phyloP scores from a whole-genome alignment of 2,113 vertebrate species.

The Alosa alosa region DNA sequence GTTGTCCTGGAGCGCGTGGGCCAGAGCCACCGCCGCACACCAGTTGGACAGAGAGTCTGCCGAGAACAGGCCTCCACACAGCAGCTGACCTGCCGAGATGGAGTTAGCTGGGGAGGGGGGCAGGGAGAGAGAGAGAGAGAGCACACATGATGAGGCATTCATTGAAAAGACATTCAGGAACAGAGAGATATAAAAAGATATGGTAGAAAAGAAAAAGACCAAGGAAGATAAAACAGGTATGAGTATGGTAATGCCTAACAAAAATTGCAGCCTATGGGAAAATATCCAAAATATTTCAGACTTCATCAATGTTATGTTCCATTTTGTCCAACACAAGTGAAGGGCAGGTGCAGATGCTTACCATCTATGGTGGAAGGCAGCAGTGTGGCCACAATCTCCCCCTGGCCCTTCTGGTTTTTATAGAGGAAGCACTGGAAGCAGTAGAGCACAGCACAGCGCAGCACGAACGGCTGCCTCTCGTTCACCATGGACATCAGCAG shows the following conservation, averaged over 20 bases:
- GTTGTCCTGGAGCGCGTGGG: conserved; percentile 93
- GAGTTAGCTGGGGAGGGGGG: conserved; percentile 78
- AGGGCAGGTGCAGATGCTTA: conserved; percentile 51
- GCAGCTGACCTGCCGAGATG: conserved; percentile 90
- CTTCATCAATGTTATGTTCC: too few relatives aligned
- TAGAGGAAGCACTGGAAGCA: conserved; percentile 98
- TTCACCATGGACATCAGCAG: conserved; percentile 99
- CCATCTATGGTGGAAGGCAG: conserved; percentile 97
- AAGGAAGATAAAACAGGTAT: neutral
- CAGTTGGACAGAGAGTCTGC: conserved; percentile 95
- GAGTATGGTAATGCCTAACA: neutral
- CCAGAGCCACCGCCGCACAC: conserved; percentile 93
- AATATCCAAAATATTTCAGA: neutral
- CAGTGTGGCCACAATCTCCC: conserved; percentile 92
- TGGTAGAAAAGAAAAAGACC: neutral
- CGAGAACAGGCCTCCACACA: conserved; percentile 95
- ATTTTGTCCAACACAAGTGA: too few relatives aligned
- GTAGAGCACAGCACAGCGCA: conserved; percentile 96
- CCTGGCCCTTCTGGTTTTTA: conserved; percentile 95
- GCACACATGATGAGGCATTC: neutral
- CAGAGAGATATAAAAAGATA: neutral
- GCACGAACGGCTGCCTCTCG: conserved; percentile 91
- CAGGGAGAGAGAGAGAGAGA: neutral
- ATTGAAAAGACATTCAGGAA: neutral
- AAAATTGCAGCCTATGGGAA: too few relatives aligned